Evolutionary conservation across 2,797 vertebrate genomes (phyloP).

Genomic region (Euphonia xanthogaster): DNA sequence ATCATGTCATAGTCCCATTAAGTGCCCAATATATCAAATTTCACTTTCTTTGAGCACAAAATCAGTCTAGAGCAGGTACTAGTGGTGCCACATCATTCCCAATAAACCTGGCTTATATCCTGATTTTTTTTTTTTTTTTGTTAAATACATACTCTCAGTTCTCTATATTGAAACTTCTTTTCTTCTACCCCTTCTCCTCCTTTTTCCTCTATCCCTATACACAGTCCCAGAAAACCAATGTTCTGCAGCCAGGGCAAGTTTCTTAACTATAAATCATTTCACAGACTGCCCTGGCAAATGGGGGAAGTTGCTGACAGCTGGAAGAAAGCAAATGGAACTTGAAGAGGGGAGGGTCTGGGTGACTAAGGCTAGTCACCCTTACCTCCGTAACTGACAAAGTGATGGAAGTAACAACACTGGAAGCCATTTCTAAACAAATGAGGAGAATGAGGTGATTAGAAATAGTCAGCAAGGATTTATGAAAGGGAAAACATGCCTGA

Average conservation of each 20-base stretch:
- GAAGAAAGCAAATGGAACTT: not conserved
- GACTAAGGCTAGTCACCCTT: not conserved
- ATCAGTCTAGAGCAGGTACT: not conserved
- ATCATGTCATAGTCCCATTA: not conserved
- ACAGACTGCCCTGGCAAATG: not conserved
- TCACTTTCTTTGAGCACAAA: not conserved
- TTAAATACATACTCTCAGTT: not conserved
- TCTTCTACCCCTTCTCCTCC: not conserved
- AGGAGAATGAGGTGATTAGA: not conserved
- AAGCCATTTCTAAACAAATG: not conserved
- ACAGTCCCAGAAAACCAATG: not conserved
- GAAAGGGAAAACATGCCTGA: not conserved
- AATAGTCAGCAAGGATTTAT: not conserved
- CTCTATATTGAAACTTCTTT: not conserved
- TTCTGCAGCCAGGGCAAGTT: not conserved
- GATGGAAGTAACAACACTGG: not conserved
- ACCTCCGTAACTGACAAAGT: not conserved
- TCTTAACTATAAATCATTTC: not conserved
- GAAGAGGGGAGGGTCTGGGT: not conserved
- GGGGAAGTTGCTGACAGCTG: not conserved
- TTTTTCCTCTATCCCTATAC: not conserved
- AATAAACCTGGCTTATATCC: not conserved
- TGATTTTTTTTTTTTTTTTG: not conserved
- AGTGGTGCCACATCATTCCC: not conserved
- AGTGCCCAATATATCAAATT: not conserved